These are phyloP conservation scores for Chelonoidis abingdonii DNA, from an alignment of 2,113 vertebrate genomes.

Conservation along the genomic window DNA sequence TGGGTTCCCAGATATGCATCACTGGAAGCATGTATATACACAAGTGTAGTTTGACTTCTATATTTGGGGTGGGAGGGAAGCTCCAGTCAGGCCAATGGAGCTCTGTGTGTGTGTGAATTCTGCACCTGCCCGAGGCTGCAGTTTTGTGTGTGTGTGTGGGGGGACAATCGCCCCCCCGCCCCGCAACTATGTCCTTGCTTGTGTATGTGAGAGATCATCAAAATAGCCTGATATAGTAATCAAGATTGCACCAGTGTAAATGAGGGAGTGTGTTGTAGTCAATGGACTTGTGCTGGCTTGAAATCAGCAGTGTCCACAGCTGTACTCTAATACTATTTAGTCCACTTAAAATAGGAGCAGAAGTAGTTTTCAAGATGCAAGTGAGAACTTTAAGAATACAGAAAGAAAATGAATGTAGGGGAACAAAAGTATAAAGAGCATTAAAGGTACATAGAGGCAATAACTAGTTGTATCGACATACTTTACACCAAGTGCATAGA, in stretches of 20 bases:
- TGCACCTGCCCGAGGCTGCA: too few relatives aligned
- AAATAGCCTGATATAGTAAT: neutral
- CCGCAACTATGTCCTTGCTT: too few relatives aligned
- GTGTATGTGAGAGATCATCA: neutral
- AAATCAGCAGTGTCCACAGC: neutral
- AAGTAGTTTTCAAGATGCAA: neutral
- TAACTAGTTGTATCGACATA: neutral
- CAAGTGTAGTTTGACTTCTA: too few relatives aligned
- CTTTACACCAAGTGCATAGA: neutral
- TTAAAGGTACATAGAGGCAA: neutral
- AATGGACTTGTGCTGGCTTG: too few relatives aligned
- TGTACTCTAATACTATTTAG: neutral
- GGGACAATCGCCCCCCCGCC: neutral
- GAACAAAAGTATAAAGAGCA: neutral
- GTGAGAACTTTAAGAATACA: neutral
- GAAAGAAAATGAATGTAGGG: fast-evolving
- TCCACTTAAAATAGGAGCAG: neutral
- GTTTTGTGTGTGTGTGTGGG: too few relatives aligned
- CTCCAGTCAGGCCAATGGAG: too few relatives aligned
- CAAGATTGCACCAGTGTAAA: neutral
- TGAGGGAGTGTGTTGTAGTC: neutral
- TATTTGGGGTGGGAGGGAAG: too few relatives aligned
- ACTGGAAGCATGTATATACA: neutral
- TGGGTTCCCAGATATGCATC: neutral
- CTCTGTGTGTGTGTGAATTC: neutral